Percentiles rank a stretch among this genome's conserved stretches.
phyloP scores from a whole-genome alignment of 2,113 vertebrate genomes.

The Oryzias woworae region DNA sequence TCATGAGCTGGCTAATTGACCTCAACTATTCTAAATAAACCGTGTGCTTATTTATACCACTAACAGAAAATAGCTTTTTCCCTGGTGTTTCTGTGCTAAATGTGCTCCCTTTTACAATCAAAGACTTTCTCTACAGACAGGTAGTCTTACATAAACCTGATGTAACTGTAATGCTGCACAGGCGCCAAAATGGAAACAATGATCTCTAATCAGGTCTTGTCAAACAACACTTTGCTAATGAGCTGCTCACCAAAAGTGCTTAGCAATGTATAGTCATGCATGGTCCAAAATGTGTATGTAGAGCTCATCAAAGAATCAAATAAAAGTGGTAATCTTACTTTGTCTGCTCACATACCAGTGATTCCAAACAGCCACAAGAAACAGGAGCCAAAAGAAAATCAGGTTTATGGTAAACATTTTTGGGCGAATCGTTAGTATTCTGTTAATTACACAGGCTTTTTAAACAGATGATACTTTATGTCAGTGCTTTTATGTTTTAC shows the following conservation, averaged over 20 bases:
- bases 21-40: slow-evolving; percentile 73
- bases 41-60: slow-evolving; percentile 57
- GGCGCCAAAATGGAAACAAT: slow-evolving; percentile 53
- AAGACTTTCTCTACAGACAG: slow-evolving; percentile 41
- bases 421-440: neutral
- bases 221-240: slow-evolving; percentile 68
- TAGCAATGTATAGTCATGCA: slow-evolving; percentile 11
- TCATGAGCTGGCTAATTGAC: slow-evolving; percentile 68
- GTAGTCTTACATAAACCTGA: slow-evolving; percentile 26
- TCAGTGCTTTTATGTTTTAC: no score
- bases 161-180: slow-evolving; percentile 30
- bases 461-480: slow-evolving; percentile 18
- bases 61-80: slow-evolving; percentile 51
- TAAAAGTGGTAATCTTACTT: slow-evolving; percentile 23
- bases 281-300: slow-evolving; percentile 37
- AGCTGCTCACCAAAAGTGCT: slow-evolving; percentile 56
- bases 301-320: slow-evolving; percentile 25
- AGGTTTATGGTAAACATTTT: neutral
- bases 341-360: slow-evolving; percentile 9
- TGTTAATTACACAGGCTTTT: slow-evolving; percentile 2
- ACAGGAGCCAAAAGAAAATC: slow-evolving; percentile 9
- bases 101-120: slow-evolving; percentile 42
- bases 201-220: slow-evolving; percentile 46
- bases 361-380: slow-evolving; percentile 8
- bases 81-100: slow-evolving; percentile 19